Base-by-base conservation (phyloP, 2,797 vertebrate genomes). In the Glossophaga mutica region DNA sequence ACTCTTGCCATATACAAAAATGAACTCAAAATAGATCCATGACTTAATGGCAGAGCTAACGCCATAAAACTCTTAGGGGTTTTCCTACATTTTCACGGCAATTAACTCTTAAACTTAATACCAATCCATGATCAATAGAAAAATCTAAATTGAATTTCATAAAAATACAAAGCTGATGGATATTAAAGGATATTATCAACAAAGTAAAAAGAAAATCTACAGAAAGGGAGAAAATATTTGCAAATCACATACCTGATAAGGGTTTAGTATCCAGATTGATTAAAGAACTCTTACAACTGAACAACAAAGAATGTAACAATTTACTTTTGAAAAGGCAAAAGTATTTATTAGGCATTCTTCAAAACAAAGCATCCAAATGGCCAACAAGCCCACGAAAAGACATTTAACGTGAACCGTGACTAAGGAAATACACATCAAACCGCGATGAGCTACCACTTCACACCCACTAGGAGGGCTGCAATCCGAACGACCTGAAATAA, bases 361-460 rank as follows among this genome's bases (percentile, higher is more conserved):
- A 29, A 37, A 62, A 76, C 34, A 94, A 85, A 5, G 65, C 32
- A 26, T 48, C 22, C 19, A 39, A 77, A 76, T 46, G 32, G n/a
- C 26, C 50, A 70, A 18, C 16, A 87, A 44, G 12, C 18, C 34
- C 2, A 37, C 9, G 6, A 83, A 79, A 79, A 52, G 5, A 15
- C 29, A 5, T 22, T 65, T 24, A 68, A 9, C 3, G 19, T 68
- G 34, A 15, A 1, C 78, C 11, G 32, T 32, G 65, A 79, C 22
- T 59, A 86, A 82, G 10, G 5, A 77, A 94, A 52, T 15, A 15
- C 29, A 76, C 37, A 10, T 46, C 21, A 52, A 94, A 24, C 32
- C 22, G 4, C 11, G 15, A 0, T 3, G 16, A 55, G 37, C 32
- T 1, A 14, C 1, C 15, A 39, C 9, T 68, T 32, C 16, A 37